Base-by-base conservation (phyloP, 2,888 invertebrate genomes). In the Drosophila buzzatii region DNA sequence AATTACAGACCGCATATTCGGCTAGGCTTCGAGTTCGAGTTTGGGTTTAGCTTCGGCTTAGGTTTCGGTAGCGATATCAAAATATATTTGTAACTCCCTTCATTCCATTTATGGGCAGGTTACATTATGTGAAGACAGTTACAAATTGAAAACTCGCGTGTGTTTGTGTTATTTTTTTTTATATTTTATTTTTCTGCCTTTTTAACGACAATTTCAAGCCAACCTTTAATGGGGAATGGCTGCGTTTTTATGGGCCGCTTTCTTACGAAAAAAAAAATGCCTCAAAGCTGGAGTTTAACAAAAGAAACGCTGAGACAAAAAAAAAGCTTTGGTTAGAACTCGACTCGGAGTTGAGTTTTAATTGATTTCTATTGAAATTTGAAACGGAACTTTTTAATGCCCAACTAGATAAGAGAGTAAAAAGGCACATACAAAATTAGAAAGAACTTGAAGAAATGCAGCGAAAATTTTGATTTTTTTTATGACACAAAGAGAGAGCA, bases 281-380 rank as follows among this genome's bases (percentile, higher is more conserved):
- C 52, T 16, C 51, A 51, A 65, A 70, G 51, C 69, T 75, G 57
- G n/a, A 67, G 12, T n/a, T 33, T 53, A 72, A 81, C 69, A 75
- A 79, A 47, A 73, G 78, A 73, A 75, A 72, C 59, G 63, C 33
- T 72, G 44, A 83, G 69, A 71, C 70, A 79, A 77, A 87, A 27
- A 27, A 27, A 79, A 87, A 85, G 87, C 79, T 76, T 62, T 73
- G 58, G 31, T 14, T 68, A 68, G 75, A 80, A 82, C 81, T 78
- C 67, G 72, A 31, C n/a, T 18, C 55, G n/a, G 55, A 79, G 72
- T 65, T 52, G 73, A 69, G 70, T 86, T 85, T 85, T 74, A 85
- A 85, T 85, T 85, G 85, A 85, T 85, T 85, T 85, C 85, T 81
- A 85, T 83, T 81, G 85, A 85, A 85, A 85, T 85, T 76, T 81